Percentiles rank a stretch among this genome's conserved stretches.
phyloP scores from a whole-genome alignment of 2,797 vertebrate species.

The Cossypha caffra region DNA sequence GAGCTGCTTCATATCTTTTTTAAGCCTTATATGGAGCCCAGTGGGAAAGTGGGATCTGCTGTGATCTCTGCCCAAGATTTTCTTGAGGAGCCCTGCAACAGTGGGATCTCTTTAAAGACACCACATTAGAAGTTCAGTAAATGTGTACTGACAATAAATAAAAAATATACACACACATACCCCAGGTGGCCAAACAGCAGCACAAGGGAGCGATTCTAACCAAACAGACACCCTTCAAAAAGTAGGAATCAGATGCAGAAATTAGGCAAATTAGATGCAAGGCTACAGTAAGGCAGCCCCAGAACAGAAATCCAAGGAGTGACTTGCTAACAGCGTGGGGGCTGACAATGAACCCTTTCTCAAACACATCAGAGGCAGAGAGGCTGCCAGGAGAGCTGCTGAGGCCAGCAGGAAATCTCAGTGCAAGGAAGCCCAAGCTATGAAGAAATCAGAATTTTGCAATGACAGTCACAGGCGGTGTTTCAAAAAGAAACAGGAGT shows the following conservation, averaged over 20 bases:
- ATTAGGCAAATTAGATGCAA: slow-evolving; percentile 39
- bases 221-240: slow-evolving; percentile 25
- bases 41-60: not conserved
- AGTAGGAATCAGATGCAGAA: slow-evolving; percentile 10
- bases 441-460: not conserved
- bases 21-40: not conserved
- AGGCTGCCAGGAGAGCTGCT: not conserved
- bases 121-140: not conserved
- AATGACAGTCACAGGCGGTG: not conserved
- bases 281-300: not conserved
- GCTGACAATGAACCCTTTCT: slow-evolving; percentile 5
- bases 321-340: not conserved
- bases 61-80: slow-evolving; percentile 16
- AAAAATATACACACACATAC: not conserved
- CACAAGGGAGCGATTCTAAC: not conserved
- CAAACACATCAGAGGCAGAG: not conserved
- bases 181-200: slow-evolving; percentile 30
- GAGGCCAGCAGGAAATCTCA: not conserved
- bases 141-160: not conserved
- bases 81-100: not conserved
- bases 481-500: not conserved
- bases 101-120: not conserved
- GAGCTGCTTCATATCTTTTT: not conserved
- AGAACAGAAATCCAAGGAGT: not conserved
- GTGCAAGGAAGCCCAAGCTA: not conserved